Conservation (phyloP, 2,797 vertebrate species). For the Silurus aristotelis region DNA sequence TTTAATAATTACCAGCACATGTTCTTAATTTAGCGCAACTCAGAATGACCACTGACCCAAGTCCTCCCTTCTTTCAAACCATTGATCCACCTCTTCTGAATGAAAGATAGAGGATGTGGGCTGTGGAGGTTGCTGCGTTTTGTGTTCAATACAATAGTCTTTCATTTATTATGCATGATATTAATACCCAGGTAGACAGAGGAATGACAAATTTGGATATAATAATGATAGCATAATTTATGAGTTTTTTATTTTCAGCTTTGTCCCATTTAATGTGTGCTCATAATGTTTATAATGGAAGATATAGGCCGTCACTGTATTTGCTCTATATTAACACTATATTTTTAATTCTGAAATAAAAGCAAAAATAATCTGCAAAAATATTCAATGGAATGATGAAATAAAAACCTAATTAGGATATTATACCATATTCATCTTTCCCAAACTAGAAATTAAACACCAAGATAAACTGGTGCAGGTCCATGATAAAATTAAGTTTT, state of each 20-base stretch:
- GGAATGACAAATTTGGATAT: not conserved
- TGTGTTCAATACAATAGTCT: not conserved
- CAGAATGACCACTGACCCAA: constrained; percentile 78
- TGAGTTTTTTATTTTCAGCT: not conserved
- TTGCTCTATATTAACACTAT: not conserved
- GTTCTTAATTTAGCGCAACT: constrained; percentile 80
- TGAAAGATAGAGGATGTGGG: constrained; percentile 39
- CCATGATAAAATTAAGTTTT: not conserved
- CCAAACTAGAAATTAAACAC: constrained; percentile 18
- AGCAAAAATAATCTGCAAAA: not conserved
- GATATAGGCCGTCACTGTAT: not conserved
- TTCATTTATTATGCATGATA: not conserved
- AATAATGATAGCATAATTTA: not conserved
- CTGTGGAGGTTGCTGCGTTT: constrained; percentile 9
- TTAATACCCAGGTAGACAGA: not conserved
- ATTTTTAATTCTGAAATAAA: no score
- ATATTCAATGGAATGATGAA: not conserved
- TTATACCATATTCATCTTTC: not conserved
- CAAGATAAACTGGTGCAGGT: constrained; percentile 15
- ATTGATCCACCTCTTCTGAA: constrained; percentile 55
- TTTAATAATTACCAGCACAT: constrained; percentile 83
- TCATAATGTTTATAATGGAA: not conserved
- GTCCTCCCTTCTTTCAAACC: constrained; percentile 72
- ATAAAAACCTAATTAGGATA: constrained; percentile 1
- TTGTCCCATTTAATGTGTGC: not conserved